Evolutionary conservation across 2,797 vertebrate genomes (phyloP), one percentile per base, ranked within the genome.

Genomic region (Apogon talboti): DNA sequence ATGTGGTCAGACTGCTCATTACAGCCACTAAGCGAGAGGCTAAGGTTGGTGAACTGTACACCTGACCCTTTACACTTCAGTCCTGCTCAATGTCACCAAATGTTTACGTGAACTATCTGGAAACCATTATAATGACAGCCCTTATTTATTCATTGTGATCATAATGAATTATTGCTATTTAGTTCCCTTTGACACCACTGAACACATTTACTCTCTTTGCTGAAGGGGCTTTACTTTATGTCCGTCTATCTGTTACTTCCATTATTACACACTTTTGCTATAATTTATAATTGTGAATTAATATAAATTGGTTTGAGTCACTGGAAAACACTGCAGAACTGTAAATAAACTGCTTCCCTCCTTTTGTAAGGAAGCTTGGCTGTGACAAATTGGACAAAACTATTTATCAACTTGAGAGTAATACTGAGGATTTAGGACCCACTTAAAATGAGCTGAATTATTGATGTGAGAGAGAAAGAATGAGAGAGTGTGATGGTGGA

Each of bases 1-100:
- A 91, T 78, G 85, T 89, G 64, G 61, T 28, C 38, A 38, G 63
- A 68, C 37, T 30, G 67, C 70, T 81, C 74, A 82, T 86, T 82
- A 76, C 56, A 69, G 62, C 60, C 74, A 58, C 75, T 79, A 68
- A 82, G 56, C 11, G 24, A 41, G 69, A 67, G 30, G 28, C 77
- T 53, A 75, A 51, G 35, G 24, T 15, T 51, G 46, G 40, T 68
- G 59, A 79, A 57, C 66, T 33, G 15, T 53, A 43, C 52, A 69
- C 47, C 44, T 73, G 59, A 71, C 70, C 24, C 37, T 70, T 75
- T 49, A 62, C 76, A 65, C 67, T 18, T 70, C 41, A 28, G 19
- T 13, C 19, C 41, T 33, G 18, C 50, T 51, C 40, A 59, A 19
- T 11, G 45, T 28, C 28, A 59, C n/a, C 30, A 38, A 7, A 66